phyloP scores from a whole-genome alignment of 1,140 invertebrate genomes.

The Phthorimaea operculella region DNA sequence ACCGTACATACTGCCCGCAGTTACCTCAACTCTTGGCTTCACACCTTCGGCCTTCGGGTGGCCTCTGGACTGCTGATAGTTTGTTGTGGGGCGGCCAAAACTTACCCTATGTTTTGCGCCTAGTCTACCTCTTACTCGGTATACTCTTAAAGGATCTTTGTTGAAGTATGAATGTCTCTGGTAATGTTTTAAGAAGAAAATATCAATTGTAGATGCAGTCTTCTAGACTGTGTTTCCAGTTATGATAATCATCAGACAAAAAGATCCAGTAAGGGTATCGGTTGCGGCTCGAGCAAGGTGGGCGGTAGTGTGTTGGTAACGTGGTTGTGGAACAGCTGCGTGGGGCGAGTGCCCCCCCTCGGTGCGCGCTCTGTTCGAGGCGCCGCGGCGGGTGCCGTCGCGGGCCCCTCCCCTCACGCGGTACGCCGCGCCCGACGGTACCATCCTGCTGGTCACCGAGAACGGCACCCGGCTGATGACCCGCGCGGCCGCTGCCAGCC shows the following conservation, averaged over 20 bases:
- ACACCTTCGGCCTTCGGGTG: conserved; percentile 61
- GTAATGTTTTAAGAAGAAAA: too few relatives aligned
- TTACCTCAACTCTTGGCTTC: conserved; percentile 66
- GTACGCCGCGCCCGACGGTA: conserved; percentile 63
- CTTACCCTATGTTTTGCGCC: conserved; percentile 42
- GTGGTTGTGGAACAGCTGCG: conserved; percentile 60
- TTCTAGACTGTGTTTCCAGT: too few relatives aligned
- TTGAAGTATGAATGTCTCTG: not conserved
- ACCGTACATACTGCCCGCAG: conserved; percentile 65
- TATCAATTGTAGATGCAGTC: too few relatives aligned
- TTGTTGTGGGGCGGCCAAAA: conserved; percentile 48
- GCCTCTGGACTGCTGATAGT: conserved; percentile 48
- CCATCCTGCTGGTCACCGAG: conserved; percentile 65
- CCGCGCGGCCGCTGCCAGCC: conserved; percentile 59
- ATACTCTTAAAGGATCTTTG: conserved; percentile 45
- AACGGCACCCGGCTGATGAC: conserved; percentile 67
- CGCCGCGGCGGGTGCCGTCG: conserved; percentile 28
- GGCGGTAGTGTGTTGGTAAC: conserved; percentile 53
- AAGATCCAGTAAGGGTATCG: conserved; percentile 47
- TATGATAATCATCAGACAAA: too few relatives aligned
- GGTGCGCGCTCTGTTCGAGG: conserved; percentile 53
- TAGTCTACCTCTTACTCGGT: conserved; percentile 39
- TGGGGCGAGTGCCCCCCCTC: conserved; percentile 54
- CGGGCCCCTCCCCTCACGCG: conserved; percentile 52
- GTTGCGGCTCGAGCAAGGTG: conserved; percentile 45